A percentile compares a stretch with the other conserved stretches of the same genome.
phyloP scores from a whole-genome alignment of 2,113 vertebrate genomes.

The Gila orcuttii region DNA sequence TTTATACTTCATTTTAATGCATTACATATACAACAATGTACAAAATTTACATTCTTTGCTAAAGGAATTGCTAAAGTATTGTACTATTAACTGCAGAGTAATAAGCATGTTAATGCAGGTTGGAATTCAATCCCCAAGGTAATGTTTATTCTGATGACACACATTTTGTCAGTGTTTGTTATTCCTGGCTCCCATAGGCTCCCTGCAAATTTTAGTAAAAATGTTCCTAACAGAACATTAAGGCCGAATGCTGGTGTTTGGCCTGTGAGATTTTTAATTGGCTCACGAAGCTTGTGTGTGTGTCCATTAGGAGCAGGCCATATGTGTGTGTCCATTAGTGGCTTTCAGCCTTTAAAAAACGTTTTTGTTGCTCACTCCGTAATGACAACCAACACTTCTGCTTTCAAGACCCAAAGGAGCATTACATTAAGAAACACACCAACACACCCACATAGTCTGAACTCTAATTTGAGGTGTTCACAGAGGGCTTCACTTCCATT shows the following conservation, averaged over 20 bases:
- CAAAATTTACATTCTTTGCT: not conserved
- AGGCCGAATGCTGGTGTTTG: conserved; percentile 13
- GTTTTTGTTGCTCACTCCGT: conserved; percentile 9
- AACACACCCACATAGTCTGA: conserved; percentile 25
- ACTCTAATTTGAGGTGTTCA: conserved; percentile 59
- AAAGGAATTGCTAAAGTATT: not conserved
- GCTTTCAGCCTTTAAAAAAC: not conserved
- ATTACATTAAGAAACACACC: conserved; percentile 46
- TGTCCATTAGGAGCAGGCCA: conserved; percentile 7
- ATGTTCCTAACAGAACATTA: not conserved
- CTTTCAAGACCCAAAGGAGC: conserved; percentile 46
- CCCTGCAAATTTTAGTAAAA: not conserved
- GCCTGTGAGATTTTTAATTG: conserved; percentile 13
- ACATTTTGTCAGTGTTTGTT: not conserved
- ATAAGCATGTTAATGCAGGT: not conserved
- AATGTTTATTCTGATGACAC: conserved; percentile 6
- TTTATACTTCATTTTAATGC: too few relatives aligned
- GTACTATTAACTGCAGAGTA: not conserved
- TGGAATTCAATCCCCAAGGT: not conserved
- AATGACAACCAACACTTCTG: conserved; percentile 24
- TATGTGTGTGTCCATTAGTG: conserved; percentile 18
- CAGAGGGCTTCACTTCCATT: conserved; percentile 61
- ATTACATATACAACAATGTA: not conserved
- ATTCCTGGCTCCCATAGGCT: not conserved
- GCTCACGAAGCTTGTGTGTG: not conserved